Conservation (phyloP, 2,888 invertebrate species). For the Arctia plantaginis region DNA sequence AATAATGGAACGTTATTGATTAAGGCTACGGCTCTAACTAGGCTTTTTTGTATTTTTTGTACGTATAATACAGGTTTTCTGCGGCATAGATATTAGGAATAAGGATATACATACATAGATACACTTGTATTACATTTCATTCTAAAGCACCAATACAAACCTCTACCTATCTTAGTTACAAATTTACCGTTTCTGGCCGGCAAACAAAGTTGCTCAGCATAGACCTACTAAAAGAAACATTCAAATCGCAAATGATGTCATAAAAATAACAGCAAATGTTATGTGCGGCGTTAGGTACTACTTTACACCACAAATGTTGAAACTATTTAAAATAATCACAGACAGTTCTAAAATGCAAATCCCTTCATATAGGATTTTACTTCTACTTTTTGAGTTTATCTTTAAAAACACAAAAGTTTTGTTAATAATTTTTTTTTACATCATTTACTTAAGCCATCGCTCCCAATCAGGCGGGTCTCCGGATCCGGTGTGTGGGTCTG, state of each 20-base stretch:
- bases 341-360: not conserved
- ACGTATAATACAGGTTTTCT: not conserved
- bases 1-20: not conserved
- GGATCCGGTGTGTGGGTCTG: no score
- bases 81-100: not conserved
- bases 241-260: constrained; percentile 14
- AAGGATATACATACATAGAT: not conserved
- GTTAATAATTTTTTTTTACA: no score
- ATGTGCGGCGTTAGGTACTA: not conserved
- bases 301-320: no score
- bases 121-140: not conserved
- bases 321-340: not conserved
- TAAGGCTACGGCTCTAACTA: not conserved
- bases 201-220: constrained; percentile 35
- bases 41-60: not conserved
- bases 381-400: no score
- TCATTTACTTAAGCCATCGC: no score
- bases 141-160: constrained; percentile 5
- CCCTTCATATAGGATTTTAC: no score
- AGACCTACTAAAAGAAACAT: constrained; percentile 42
- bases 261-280: constrained; percentile 11
- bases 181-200: constrained; percentile 56
- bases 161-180: constrained; percentile 26
- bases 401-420: no score
- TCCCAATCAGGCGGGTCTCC: no score